Conservation (phyloP, 2,797 vertebrate genomes). For the Hippopotamyrus pictus region DNA sequence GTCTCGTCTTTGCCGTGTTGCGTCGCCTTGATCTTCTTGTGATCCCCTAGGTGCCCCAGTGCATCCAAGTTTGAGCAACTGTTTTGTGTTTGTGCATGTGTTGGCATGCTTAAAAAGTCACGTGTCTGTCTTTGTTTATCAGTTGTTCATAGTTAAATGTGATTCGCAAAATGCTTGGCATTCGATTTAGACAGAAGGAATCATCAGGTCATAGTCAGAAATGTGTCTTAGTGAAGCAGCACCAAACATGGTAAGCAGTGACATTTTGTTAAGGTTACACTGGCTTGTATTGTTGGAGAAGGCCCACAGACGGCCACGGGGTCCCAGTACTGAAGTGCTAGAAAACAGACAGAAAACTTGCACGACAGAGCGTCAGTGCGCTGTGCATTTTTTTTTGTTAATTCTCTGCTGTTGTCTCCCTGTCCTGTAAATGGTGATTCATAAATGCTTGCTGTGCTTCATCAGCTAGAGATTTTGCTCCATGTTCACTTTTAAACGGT, state of each 20-base stretch:
- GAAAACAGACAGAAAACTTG: not conserved
- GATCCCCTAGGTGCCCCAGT: not conserved
- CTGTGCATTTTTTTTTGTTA: not conserved
- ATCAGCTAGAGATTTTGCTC: not conserved
- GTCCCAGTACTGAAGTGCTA: not conserved
- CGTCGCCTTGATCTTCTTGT: not conserved
- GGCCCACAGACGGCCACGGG: not conserved
- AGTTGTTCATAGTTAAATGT: not conserved
- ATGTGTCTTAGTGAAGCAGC: not conserved
- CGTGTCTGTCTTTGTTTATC: not conserved
- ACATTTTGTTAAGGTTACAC: not conserved
- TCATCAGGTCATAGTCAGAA: not conserved
- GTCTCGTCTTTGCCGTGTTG: not conserved
- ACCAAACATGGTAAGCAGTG: not conserved
- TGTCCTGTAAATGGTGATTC: not conserved
- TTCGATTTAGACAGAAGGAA: not conserved
- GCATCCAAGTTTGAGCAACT: not conserved
- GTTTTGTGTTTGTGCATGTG: not conserved
- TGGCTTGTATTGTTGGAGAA: not conserved
- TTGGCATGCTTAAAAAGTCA: not conserved
- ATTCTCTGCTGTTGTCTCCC: not conserved
- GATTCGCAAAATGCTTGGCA: not conserved
- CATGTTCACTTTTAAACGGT: not conserved
- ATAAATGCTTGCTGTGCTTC: not conserved
- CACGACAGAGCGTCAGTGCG: not conserved